A percentile compares a stretch with the other conserved stretches of the same genome.
phyloP scores from a whole-genome alignment of 2,113 vertebrate species.

The Corythoichthys intestinalis region DNA sequence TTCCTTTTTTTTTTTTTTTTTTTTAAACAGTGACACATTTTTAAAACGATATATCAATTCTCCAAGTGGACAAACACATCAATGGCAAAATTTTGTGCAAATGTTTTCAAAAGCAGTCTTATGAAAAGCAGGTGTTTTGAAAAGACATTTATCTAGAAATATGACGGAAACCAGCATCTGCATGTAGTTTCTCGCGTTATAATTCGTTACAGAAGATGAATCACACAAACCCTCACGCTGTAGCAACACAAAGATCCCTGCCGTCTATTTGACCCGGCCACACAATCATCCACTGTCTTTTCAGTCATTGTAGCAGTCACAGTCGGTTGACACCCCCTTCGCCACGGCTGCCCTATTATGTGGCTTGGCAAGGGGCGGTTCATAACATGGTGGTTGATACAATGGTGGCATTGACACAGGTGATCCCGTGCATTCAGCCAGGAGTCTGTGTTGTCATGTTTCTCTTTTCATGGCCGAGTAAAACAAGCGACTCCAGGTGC shows the following conservation, averaged over 20 bases:
- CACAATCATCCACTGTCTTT: conserved; percentile 46
- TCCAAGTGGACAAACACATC: conserved; percentile 11
- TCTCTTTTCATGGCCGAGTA: conserved; percentile 57
- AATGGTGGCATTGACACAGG: conserved; percentile 69
- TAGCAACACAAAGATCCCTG: conserved; percentile 43
- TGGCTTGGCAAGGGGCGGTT: conserved; percentile 43
- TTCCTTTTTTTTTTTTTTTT: too few species aligned
- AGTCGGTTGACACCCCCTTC: conserved; percentile 50
- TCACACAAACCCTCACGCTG: conserved; percentile 22
- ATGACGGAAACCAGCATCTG: conserved; percentile 46
- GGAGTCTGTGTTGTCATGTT: conserved; percentile 43
- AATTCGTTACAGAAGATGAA: conserved; percentile 30
- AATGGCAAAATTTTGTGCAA: conserved; percentile 6
- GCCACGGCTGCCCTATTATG: conserved; percentile 46
- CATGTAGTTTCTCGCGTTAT: conserved; percentile 14
- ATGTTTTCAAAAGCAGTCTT: conserved; percentile 19
- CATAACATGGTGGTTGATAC: conserved; percentile 41
- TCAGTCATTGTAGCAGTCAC: conserved; percentile 59
- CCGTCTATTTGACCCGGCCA: conserved; percentile 50
- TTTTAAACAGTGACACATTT: too few species aligned
- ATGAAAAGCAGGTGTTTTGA: conserved; percentile 7
- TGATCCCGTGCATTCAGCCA: conserved; percentile 58
- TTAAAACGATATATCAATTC: too few species aligned
- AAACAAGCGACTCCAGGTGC: conserved; percentile 56
- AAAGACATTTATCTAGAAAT: conserved; percentile 25